Base-by-base conservation (phyloP, 2,888 invertebrate species). In the Syrphus vitripennis region DNA sequence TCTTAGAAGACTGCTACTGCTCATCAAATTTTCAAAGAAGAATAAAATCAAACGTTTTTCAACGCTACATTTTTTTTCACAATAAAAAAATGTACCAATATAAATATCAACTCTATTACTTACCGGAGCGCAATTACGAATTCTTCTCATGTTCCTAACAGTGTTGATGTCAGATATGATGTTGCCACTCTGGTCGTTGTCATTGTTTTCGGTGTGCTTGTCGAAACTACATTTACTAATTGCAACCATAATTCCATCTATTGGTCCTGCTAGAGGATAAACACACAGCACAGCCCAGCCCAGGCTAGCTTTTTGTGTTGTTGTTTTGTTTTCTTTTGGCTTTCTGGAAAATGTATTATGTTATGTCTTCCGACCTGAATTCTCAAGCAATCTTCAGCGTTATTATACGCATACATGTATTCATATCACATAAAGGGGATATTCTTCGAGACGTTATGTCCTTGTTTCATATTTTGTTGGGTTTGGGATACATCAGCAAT, bases 171-270 rank as follows among this genome's bases (percentile, higher is more conserved):
- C 77, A 82, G 74, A 78, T 63, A 65, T 82, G 82, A 74, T 82
- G 77, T 70, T 77, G 61, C 57, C 77, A 78, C 77, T 74, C 63
- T 70, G 31, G 61, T 69, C 61, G 50, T 77, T 77, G 77, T 50
- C 67, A 57, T 82, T 82, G 74, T 67, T 50, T 67, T 34, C 10
- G 67, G 50, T 24, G 48, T 74, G 77, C 86, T 82, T 82, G 81
- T 82, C 61, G 77, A 86, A 86, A 82, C 72, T 86, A 77, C 82
- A 86, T 86, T 86, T 86, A 82, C 86, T 86, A 86, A 86, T 86
- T 86, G 86, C 82, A 70, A 82, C 86, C 86, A 86, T 86, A 86
- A 86, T 78, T 86, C 82, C 82, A 86, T 86, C 77, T 77, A 86
- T 86, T 82, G 82, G 82, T 78, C 61, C 45, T 74, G 82, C 7